A percentile compares a stretch with the other conserved stretches of the same genome.
These are phyloP conservation scores for Cryptotermes secundus DNA, from an alignment of 1,140 invertebrate genomes.

Conservation along the genomic window DNA sequence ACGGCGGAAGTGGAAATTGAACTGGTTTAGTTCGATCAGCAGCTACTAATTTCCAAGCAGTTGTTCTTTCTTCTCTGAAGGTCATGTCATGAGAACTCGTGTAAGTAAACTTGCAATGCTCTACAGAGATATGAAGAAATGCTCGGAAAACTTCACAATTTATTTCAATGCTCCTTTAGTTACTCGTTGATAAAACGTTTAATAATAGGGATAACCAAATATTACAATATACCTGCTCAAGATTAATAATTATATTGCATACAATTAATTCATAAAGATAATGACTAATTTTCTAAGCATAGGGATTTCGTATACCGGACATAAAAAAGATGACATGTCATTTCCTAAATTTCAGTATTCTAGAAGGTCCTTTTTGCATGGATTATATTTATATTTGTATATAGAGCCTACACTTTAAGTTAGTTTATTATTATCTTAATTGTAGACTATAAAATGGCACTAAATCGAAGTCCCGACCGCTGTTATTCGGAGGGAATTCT, in stretches of 20 bases:
- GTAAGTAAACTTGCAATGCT: no score
- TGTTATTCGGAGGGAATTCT: neutral
- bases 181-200: neutral
- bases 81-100: no score
- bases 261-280: slow-evolving; percentile 18
- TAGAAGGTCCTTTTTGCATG: neutral
- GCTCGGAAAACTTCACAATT: no score
- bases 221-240: slow-evolving; percentile 12
- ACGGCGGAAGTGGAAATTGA: slow-evolving; percentile 34
- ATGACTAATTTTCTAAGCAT: neutral
- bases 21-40: neutral
- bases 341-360: slow-evolving; percentile 8
- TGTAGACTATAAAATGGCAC: neutral
- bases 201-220: neutral
- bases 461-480: no score
- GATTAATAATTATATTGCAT: neutral
- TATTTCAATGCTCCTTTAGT: neutral
- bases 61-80: no score
- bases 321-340: neutral
- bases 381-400: neutral
- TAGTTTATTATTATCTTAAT: neutral
- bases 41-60: neutral
- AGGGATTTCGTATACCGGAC: neutral
- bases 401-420: no score
- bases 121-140: no score